Percentiles rank a stretch among this genome's conserved stretches.
phyloP scores from a whole-genome alignment of 2,113 vertebrate genomes.

The Henicopernis longicauda region DNA sequence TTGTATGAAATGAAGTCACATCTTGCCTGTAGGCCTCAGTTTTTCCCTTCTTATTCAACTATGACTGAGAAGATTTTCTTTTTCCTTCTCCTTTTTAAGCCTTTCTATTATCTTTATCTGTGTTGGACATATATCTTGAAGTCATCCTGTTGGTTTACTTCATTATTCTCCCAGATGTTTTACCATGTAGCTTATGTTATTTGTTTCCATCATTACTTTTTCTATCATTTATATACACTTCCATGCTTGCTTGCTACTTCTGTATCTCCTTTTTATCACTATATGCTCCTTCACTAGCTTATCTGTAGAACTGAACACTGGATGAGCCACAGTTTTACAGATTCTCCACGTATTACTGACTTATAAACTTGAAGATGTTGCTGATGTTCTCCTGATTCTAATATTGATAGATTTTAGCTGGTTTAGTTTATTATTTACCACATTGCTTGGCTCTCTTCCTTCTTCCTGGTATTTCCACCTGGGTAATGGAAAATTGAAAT shows the following conservation, averaged over 20 bases:
- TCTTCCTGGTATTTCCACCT: not conserved
- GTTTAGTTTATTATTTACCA: not conserved
- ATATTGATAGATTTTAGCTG: not conserved
- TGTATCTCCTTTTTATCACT: not conserved
- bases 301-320: not conserved
- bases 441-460: not conserved
- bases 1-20: not conserved
- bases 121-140: not conserved
- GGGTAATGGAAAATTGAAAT: not conserved
- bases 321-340: not conserved
- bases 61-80: not conserved
- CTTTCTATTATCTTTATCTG: not conserved
- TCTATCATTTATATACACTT: not conserved
- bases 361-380: not conserved
- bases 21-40: not conserved
- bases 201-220: not conserved
- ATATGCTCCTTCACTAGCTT: not conserved
- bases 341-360: not conserved
- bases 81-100: not conserved
- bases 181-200: not conserved
- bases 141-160: not conserved
- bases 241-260: not conserved
- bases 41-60: not conserved
- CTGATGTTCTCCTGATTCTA: not conserved
- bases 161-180: not conserved